Evolutionary conservation across 2,797 vertebrate species (phyloP), one percentile per base, ranked within the genome.

Genomic region (Pelodytes ibericus): DNA sequence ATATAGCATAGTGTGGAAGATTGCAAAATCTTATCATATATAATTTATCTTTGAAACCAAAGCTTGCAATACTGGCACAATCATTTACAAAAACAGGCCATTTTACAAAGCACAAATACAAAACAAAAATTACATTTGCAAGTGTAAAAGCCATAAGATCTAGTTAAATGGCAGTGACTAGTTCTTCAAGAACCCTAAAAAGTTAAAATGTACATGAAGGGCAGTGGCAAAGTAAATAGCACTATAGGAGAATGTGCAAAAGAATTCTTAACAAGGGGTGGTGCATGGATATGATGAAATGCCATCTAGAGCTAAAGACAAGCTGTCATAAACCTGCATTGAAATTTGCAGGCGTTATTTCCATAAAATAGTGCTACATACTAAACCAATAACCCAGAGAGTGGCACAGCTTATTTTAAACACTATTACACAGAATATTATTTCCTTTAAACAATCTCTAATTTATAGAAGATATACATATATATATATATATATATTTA

Each of bases 401-500:
- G 33, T 4, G 33, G 11, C 33, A 4, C 33, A 36, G 11, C 11
- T 24, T 65, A 65, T 65, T 65, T 7, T 47, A 44, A 22, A 20
- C 15, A 36, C 30, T 62, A 3, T 11, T 57, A 13, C 4, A 60
- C 39, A 44, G n/a, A 51, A 36, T 36, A 36, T 36, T 11, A 36
- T 5, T 63, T 11, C n/a, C n/a, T n/a, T n/a, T n/a, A 18, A 26
- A 56, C 18, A 41, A 22, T 58, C 39, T 39, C 36, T 56, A 6
- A 39, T 44, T 25, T 66, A 53, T 56, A 63, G 36, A 56, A 57
- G 51, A 41, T 47, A 16, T 68, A n/a, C n/a, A n/a, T n/a, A n/a
- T n/a, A n/a, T n/a, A n/a, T n/a, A n/a, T n/a, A n/a, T n/a, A n/a
- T n/a, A n/a, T n/a, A n/a, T n/a, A n/a, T n/a, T n/a, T n/a, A 71